Evolutionary conservation across 2,113 vertebrate species (phyloP).

Genomic region (Sardina pilchardus): DNA sequence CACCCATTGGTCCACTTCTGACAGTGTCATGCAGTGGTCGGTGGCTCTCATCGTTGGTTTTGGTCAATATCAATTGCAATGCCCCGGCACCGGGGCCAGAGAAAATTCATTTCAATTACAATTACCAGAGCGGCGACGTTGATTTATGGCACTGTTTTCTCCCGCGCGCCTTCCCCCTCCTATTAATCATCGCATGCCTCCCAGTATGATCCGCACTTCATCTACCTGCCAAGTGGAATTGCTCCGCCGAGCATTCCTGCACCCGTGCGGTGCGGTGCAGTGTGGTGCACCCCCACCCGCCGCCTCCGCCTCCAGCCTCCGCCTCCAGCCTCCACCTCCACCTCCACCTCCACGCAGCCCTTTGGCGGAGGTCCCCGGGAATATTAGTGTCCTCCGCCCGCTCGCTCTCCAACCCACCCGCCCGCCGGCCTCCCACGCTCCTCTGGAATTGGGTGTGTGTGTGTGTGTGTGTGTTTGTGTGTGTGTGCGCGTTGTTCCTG

Average conservation of each 20-base stretch:
- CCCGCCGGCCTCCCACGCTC: conserved; percentile 48
- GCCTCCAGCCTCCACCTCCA: not conserved
- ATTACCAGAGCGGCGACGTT: conserved; percentile 68
- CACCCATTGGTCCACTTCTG: not conserved
- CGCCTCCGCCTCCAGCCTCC: not conserved
- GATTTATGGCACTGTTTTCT: conserved; percentile 76
- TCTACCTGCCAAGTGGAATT: conserved; percentile 69
- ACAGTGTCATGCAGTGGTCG: conserved; percentile 42
- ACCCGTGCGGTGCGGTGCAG: not conserved
- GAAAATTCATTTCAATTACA: conserved; percentile 76
- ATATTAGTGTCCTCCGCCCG: conserved; percentile 58
- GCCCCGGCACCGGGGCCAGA: conserved; percentile 54
- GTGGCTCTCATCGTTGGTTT: conserved; percentile 43
- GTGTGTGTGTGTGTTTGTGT: conserved; percentile 9
- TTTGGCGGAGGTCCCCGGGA: conserved; percentile 40
- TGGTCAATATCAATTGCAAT: conserved; percentile 70
- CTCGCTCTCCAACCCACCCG: conserved; percentile 45
- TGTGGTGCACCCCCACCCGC: too few species aligned
- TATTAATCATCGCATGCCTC: conserved; percentile 69
- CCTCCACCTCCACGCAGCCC: not conserved
- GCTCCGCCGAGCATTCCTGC: conserved; percentile 58
- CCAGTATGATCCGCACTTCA: conserved; percentile 69
- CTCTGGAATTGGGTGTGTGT: conserved; percentile 34
- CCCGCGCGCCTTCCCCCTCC: conserved; percentile 54
- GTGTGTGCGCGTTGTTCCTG: not conserved